Evolutionary conservation across 2,113 vertebrate genomes (phyloP).

Genomic region (Edolisoma coerulescens): DNA sequence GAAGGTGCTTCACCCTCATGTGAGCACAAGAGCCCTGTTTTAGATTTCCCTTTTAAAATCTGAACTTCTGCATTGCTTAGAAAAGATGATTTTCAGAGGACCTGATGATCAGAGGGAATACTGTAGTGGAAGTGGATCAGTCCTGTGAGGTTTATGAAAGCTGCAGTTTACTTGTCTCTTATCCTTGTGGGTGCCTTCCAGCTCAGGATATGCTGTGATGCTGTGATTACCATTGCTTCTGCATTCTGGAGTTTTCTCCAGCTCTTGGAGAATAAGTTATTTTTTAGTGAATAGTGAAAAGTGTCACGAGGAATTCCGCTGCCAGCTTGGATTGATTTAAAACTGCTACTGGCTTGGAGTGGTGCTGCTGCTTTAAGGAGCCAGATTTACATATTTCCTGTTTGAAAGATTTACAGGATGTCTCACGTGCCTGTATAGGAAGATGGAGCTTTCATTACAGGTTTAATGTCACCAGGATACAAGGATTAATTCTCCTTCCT

Average conservation of each 20-base stretch:
- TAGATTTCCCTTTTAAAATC: neutral
- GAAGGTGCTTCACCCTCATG: neutral
- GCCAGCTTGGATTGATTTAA: neutral
- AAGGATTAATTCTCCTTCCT: constrained; percentile 27
- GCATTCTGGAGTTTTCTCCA: neutral
- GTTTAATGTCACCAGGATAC: neutral
- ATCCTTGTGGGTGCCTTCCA: neutral
- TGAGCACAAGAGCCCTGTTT: neutral
- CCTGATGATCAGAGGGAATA: neutral
- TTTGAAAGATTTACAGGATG: constrained; percentile 1
- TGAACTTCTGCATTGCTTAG: neutral
- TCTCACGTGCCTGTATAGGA: neutral
- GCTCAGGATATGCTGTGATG: neutral
- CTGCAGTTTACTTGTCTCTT: neutral
- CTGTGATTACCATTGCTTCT: neutral
- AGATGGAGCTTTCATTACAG: neutral
- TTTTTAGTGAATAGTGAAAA: neutral
- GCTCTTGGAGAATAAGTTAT: neutral
- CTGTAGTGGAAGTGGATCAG: neutral
- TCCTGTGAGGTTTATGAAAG: neutral
- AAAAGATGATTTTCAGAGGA: neutral
- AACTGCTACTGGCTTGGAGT: neutral
- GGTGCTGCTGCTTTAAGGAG: constrained; percentile 6
- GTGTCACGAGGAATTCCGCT: accelerated
- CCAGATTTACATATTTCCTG: neutral